Base-by-base conservation (phyloP, 2,797 vertebrate species). In the Protosalanx chinensis region DNA sequence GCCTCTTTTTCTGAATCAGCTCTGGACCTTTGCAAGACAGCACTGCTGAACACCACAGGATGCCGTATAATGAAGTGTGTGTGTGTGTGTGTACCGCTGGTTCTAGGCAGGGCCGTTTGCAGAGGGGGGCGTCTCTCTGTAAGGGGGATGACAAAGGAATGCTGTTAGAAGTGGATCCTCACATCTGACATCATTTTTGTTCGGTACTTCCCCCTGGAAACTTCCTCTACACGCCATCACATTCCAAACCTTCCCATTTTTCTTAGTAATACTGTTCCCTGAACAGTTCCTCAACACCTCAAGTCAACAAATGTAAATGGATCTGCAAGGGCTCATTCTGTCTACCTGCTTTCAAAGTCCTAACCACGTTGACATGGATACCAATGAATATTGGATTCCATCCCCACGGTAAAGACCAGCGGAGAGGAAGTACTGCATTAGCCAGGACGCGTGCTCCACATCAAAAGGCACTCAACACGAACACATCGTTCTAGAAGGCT, bases 61-160 rank as follows among this genome's bases (percentile, higher is more conserved):
- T 67, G 81, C 79, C 72, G 79, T 35, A 49, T 73, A 83, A 82
- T 70, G 18, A 20, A 80, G 79, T 73, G 73, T 72, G 88, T 82
- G 77, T 72, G 53, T 18, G 65, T 71, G 61, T 32, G 74, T 75
- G 69, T 81, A 71, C 63, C 35, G 30, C 46, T 27, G 49, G 70
- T 4, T 3, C 81, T 89, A 89, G 73, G 87, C 86, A 1, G 87
- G 89, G 72, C 89, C 90, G 46, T 90, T 90, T 66, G 86, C 72
- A 27, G 88, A 84, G n/a, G 83, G 79, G 66, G 83, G 80, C 67
- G 57, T 83, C 75, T 88, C 83, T 82, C 90, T 91, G 85, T 30
- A 78, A 73, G n/a, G 30, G 12, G 66, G 72, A 64, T 27, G 29
- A 20, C 66, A 51, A 71, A 23, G 10, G 5, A 68, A n/a, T 2